Base-by-base conservation (phyloP, 1,140 invertebrate genomes). In the Drosophila auraria region DNA sequence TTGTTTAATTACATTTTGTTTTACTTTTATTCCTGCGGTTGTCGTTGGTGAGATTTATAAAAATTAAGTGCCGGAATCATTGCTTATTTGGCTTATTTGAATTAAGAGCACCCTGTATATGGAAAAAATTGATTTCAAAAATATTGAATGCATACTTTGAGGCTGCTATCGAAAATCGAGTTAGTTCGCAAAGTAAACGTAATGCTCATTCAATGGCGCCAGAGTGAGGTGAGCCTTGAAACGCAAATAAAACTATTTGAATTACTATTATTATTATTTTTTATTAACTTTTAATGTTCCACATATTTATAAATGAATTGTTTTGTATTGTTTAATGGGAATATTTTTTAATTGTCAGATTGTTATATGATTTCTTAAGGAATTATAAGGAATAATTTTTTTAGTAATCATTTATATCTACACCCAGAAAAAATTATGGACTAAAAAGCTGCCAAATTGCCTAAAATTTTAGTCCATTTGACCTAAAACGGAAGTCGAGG, bases 11-110 rank as follows among this genome's bases (percentile, higher is more conserved):
- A 75, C 78, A 61, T 33, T 65, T 51, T 65, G 47, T 77, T 53
- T 44, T 56, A 42, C 27, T 56, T 27, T 40, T 77, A 58, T 76
- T 65, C 1, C 42, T 33, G 42, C 40, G 49, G 23, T 44, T 70
- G 5, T 42, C 54, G 42, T 27, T 63, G 57, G 14, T 58, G 50
- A 73, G 64, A 77, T 80, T 80, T 80, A 57, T 81, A 83, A 80
- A 83, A 83, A 83, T 78, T 83, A 83, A 80, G 83, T 77, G 58
- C 51, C 51, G 49, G 44, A 78, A 45, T 82, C 20, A 20, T 20
- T 68, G 68, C 59, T 63, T 78, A 8, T 17, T 14, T 5, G 0
- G 7, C 12, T 1, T 11, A 11, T 8, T 20, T 20, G 20, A 20
- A 20, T 20, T 1, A 20, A 20, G 11, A 7, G 1, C 65, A 76